These are phyloP conservation scores for Galeopsomyia nigrocyanea DNA, from an alignment of 2,888 invertebrate species.

Conservation along the genomic window DNA sequence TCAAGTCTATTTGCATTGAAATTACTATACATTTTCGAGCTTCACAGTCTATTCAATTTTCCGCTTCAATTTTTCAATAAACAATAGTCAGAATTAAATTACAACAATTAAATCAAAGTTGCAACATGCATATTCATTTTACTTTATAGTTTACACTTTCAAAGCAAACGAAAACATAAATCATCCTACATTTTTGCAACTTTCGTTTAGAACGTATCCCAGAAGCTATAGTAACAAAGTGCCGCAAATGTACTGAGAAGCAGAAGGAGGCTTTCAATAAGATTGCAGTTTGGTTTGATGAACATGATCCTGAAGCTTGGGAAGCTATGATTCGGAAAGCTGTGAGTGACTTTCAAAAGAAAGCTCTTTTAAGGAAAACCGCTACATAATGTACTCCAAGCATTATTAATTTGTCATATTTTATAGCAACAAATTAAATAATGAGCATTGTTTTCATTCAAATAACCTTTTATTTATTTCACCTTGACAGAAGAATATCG, in stretches of 20 bases:
- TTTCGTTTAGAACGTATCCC: conserved; percentile 50
- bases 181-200: not conserved
- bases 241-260: conserved; percentile 55
- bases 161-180: no score
- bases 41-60: not conserved
- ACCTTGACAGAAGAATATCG: no score
- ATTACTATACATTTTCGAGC: conserved; percentile 35
- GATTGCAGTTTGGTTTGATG: conserved; percentile 54
- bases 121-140: no score
- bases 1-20: no score
- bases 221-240: conserved; percentile 56
- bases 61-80: no score
- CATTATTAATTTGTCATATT: not conserved
- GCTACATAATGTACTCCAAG: not conserved
- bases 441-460: no score
- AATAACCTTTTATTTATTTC: no score
- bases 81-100: no score
- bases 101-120: not conserved
- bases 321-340: conserved; percentile 44
- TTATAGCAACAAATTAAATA: no score
- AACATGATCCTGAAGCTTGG: conserved; percentile 55
- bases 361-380: not conserved
- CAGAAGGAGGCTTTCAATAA: conserved; percentile 53
- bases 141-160: no score
- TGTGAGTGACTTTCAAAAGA: conserved; percentile 1